These are phyloP conservation scores for Caradrina clavipalpis DNA, from an alignment of 2,888 invertebrate genomes.

Conservation along the genomic window DNA sequence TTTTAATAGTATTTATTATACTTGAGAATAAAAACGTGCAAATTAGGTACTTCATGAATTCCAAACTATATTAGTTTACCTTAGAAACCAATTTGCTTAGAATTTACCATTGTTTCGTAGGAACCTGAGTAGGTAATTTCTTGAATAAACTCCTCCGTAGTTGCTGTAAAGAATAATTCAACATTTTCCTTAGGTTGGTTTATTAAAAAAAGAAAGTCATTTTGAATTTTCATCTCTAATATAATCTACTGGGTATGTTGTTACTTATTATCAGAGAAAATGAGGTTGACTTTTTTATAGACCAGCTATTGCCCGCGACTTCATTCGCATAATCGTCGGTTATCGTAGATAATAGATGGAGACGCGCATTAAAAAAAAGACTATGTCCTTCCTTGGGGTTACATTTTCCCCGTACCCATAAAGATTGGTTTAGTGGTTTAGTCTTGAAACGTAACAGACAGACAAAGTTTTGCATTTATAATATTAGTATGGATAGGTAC, in stretches of 20 bases:
- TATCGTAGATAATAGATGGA: no score
- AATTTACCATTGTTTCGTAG: slow-evolving; percentile 1
- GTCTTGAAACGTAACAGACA: no score
- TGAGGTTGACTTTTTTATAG: background rate
- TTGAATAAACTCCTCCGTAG: slow-evolving; percentile 8
- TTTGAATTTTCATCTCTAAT: slow-evolving; percentile 15
- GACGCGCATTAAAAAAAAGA: no score
- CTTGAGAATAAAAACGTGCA: background rate
- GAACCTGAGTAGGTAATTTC: slow-evolving; percentile 20
- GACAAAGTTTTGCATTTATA: no score
- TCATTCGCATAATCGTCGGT: no score
- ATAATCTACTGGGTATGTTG: slow-evolving; percentile 6
- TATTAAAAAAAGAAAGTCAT: slow-evolving; percentile 18
- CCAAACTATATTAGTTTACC: slow-evolving; percentile 7
- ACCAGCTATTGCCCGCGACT: no score
- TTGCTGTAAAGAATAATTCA: background rate
- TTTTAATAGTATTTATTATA: background rate
- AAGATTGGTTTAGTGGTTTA: no score
- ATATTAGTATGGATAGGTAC: background rate
- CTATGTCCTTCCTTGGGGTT: no score
- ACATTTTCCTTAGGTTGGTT: background rate
- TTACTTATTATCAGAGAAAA: slow-evolving; percentile 20
- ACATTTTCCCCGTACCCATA: no score
- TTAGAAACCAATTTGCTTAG: slow-evolving; percentile 28
- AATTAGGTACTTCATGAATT: background rate